A percentile compares a stretch with the other conserved stretches of the same genome.
These are phyloP conservation scores for Teleiodes luculella DNA, from an alignment of 2,888 invertebrate species.

Conservation along the genomic window DNA sequence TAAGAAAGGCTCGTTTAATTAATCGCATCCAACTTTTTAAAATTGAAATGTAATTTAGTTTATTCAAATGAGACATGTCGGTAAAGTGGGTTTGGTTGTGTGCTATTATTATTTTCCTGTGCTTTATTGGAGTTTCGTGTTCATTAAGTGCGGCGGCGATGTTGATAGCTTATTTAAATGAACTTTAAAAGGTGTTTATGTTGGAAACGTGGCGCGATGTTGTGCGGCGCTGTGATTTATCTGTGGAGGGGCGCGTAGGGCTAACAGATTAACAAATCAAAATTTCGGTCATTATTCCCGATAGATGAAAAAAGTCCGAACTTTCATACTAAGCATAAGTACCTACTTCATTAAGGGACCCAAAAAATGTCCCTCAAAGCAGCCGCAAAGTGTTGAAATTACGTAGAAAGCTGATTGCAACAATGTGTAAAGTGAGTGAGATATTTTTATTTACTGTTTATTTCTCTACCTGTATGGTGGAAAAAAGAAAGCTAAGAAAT, in stretches of 20 bases:
- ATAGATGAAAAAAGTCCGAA: no score
- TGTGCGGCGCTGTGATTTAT: constrained; percentile 59
- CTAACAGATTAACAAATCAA: no score
- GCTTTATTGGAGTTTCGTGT: constrained; percentile 72
- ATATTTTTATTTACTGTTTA: no score
- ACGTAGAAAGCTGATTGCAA: no score
- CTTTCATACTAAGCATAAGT: no score
- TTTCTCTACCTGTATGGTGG: no score
- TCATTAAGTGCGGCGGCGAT: constrained; percentile 51
- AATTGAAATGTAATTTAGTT: constrained; percentile 67
- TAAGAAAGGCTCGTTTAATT: constrained; percentile 70
- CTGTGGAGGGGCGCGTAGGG: constrained; percentile 39
- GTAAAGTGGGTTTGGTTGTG: constrained; percentile 67
- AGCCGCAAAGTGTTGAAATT: no score
- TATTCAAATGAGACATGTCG: constrained; percentile 71
- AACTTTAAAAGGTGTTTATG: constrained; percentile 41
- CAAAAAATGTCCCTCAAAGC: no score
- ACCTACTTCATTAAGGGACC: no score
- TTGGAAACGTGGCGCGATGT: constrained; percentile 24
- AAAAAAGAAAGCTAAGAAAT: no score
- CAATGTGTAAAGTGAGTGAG: no score
- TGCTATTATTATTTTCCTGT: constrained; percentile 74
- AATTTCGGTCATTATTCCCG: no score
- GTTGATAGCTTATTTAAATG: constrained; percentile 70
- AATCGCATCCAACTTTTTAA: constrained; percentile 62